Evolutionary conservation across 2,888 invertebrate species (phyloP), one percentile per base, ranked within the genome.

Genomic region (Coelogynopora nodosa): DNA sequence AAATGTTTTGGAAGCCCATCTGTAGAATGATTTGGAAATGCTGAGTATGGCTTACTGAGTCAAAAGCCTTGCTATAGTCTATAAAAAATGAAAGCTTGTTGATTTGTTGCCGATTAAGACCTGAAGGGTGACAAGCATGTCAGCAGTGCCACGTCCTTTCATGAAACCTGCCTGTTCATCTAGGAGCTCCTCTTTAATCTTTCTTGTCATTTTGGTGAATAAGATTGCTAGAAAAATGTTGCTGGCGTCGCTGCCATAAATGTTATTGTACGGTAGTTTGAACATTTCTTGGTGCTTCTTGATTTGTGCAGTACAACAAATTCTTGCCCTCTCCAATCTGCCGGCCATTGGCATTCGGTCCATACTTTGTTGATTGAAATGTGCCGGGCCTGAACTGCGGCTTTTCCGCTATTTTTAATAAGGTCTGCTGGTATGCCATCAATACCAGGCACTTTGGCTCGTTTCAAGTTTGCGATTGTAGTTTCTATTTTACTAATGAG

Each of bases 221-320:
- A 84, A 28, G 23, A 84, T 67, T 28, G 31, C 67, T 67, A 84
- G 28, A 28, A 84, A 26, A 0, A 84, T 84, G 28, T 84, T 84
- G 84, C 84, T 84, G 67, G 84, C 84, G 67, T 84, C 23, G 2
- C 26, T 49, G 84, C n/a, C n/a, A 84, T 84, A 0, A 84, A 29
- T n/a, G 84, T 67, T 0, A 84, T 67, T 23, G 84, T 84, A 28
- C 85, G 85, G 29, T 84, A 84, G 67, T 84, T 74, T 26, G 85
- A 82, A 28, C 85, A 84, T 5, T 84, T 28, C 67, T 84, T 67
- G 67, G 26, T 67, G 67, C 67, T 67, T 49, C 67, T 28, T 0
- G 26, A 67, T 67, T 84, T 84, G 2, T 31, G 27, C 28, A 84
- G 30, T 18, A 67, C 49, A 26, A 84, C 28, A 67, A 84, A 84